A percentile compares a stretch with the other conserved stretches of the same genome.
phyloP scores from a whole-genome alignment of 2,888 invertebrate genomes.

The Phortica magna region DNA sequence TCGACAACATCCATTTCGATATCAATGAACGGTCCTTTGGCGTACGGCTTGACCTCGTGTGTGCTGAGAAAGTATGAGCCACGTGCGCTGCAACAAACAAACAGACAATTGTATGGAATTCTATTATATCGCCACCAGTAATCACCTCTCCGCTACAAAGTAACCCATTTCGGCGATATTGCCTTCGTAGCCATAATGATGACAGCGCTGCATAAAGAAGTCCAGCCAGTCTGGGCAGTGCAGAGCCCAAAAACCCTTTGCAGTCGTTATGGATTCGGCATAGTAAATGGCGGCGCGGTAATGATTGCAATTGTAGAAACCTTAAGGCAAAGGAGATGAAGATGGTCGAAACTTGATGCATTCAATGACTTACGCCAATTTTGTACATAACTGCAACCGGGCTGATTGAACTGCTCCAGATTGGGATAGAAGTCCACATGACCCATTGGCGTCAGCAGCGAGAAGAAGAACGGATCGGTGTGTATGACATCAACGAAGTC shows the following conservation, averaged over 20 bases:
- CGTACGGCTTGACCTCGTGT: slow-evolving; percentile 59
- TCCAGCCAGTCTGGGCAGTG: slow-evolving; percentile 80
- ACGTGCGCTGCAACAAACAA: slow-evolving; percentile 75
- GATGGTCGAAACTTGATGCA: background rate
- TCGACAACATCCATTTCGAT: slow-evolving; percentile 54
- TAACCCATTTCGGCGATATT: slow-evolving; percentile 79
- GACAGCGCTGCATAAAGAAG: slow-evolving; percentile 80
- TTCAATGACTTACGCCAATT: slow-evolving; percentile 51
- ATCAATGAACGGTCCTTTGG: slow-evolving; percentile 60
- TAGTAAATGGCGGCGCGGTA: slow-evolving; percentile 81
- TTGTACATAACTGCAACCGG: slow-evolving; percentile 79
- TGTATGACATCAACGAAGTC: slow-evolving; percentile 83
- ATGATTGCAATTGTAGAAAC: slow-evolving; percentile 80
- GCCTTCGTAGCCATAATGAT: slow-evolving; percentile 50
- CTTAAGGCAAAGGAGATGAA: slow-evolving; percentile 15
- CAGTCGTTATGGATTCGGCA: slow-evolving; percentile 80
- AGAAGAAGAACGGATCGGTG: slow-evolving; percentile 81
- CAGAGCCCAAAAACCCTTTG: slow-evolving; percentile 80
- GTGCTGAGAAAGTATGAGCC: slow-evolving; percentile 80
- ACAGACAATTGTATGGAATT: background rate
- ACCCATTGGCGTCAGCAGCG: slow-evolving; percentile 80
- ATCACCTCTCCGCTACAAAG: slow-evolving; percentile 79
- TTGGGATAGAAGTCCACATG: slow-evolving; percentile 82
- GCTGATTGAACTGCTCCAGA: slow-evolving; percentile 79
- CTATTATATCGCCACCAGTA: background rate